Evolutionary conservation across 2,888 invertebrate genomes (phyloP), one percentile per base, ranked within the genome.

Genomic region (Cephus rjabovi): DNA sequence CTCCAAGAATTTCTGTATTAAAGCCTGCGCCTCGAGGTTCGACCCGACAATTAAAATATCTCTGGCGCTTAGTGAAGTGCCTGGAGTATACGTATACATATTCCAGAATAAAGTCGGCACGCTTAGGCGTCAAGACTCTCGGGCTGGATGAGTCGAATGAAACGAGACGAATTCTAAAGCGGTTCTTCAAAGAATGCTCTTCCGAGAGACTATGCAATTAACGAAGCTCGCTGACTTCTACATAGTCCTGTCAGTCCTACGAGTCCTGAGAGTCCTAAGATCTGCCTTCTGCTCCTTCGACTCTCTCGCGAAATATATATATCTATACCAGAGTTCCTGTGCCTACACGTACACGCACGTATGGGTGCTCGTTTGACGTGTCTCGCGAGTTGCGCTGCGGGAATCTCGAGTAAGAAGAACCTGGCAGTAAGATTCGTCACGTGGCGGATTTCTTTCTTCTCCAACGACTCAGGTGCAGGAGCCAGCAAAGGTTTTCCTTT

Each of bases 11-110:
- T 87, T 87, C 83, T 81, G 84, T 83, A 83, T 85, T 85, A 85
- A 83, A 83, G 76, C 75, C 77, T 78, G 81, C 81, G 80, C 73
- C 81, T 78, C 81, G 81, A 82, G 86, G 88, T 88, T 89, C 87
- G 86, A 87, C 86, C 83, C 86, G 89, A 89, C 89, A 89, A 89
- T 89, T 89, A 89, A 89, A 89, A 89, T 89, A 88, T 89, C 88
- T 89, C 84, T 81, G 87, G 84, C 87, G 84, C 40, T 40, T 15
- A 40, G 40, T 6, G 15, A 40, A 40, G 40, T 15, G 40, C 40
- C n/a, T 34, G 70, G 76, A 34, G 23, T 76, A 70, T 70, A 37
- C 34, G 15, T 40, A 40, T 40, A 40, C 40, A 40, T 40, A 40
- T 40, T 40, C 15, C 6, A 15, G 40, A 40, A 15, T 40, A 40